Conservation (phyloP, 2,888 invertebrate species). For the Acanthosepion esculentum region DNA sequence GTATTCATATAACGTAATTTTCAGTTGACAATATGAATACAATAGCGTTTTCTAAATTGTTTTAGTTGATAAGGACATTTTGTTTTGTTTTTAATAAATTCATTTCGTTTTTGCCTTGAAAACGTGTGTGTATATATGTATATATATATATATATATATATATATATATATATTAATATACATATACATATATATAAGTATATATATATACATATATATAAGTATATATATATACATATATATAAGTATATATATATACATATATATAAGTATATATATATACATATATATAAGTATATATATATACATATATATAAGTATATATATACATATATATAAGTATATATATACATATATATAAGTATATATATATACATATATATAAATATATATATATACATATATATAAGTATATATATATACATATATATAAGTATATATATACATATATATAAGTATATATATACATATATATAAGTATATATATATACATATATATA, state of each 20-base stretch:
- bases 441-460: background rate
- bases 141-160: slow-evolving; percentile 13
- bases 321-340: background rate
- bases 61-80: too few species aligned
- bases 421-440: background rate
- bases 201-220: background rate
- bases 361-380: background rate
- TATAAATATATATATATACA: background rate
- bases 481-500: background rate
- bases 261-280: background rate
- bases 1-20: too few species aligned
- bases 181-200: background rate
- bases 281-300: background rate
- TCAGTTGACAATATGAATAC: too few species aligned
- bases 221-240: background rate
- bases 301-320: background rate
- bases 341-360: background rate
- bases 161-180: background rate
- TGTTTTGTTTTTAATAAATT: too few species aligned
- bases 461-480: background rate
- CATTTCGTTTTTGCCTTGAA: too few species aligned
- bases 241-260: background rate
- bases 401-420: background rate
- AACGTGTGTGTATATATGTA: too few species aligned
- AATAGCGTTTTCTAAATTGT: too few species aligned